Evolutionary conservation across 2,797 vertebrate genomes (phyloP).

Genomic region (Aratinga solstitialis): DNA sequence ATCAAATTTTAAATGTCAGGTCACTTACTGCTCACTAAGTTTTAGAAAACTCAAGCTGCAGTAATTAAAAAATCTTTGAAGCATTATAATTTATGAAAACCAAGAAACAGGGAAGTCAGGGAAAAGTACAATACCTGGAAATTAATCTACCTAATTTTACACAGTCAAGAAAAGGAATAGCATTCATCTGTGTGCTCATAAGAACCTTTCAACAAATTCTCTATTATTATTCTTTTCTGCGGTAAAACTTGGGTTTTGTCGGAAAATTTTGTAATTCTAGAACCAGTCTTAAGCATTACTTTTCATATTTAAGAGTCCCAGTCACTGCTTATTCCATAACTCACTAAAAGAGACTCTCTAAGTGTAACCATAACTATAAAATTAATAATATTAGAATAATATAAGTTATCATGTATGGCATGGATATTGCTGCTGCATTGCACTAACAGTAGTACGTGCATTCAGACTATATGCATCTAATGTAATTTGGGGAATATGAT

Average conservation of each 20-base stretch:
- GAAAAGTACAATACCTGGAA: not conserved
- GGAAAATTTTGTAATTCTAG: not conserved
- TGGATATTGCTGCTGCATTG: not conserved
- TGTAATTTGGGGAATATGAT: not conserved
- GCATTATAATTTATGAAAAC: not conserved
- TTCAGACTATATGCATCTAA: not conserved
- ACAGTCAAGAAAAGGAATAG: not conserved
- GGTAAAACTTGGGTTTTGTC: rapidly evolving
- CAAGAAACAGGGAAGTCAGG: not conserved
- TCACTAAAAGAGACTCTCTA: not conserved
- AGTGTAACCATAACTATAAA: not conserved
- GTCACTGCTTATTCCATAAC: not conserved
- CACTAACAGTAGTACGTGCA: not conserved
- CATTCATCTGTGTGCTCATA: not conserved
- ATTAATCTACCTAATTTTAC: not conserved
- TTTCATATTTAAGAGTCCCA: not conserved
- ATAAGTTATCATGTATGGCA: rapidly evolving
- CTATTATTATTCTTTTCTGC: not conserved
- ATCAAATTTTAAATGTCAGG: not conserved
- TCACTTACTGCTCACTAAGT: not conserved
- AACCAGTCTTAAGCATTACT: not conserved
- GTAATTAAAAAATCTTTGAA: not conserved
- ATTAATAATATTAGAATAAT: not conserved
- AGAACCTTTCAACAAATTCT: not conserved
- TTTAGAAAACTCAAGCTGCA: not conserved